Conservation (phyloP, 2,797 vertebrate species). For the Naso thynnoides region DNA sequence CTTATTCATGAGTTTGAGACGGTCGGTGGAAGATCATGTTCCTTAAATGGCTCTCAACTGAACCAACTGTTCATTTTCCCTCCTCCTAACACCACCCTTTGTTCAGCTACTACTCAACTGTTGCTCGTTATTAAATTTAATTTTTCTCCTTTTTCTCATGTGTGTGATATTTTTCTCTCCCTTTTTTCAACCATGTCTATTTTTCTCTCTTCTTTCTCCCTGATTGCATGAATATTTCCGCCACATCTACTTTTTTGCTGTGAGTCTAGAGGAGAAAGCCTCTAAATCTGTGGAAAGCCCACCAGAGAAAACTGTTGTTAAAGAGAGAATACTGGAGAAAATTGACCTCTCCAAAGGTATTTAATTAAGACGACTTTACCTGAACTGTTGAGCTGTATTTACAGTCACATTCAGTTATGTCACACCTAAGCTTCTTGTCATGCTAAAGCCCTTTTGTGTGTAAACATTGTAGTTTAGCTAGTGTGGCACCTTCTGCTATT, state of each 20-base stretch:
- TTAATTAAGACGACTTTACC: background rate
- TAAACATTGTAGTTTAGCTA: conserved; percentile 16
- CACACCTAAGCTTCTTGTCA: background rate
- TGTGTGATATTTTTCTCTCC: background rate
- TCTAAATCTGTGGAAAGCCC: conserved; percentile 87
- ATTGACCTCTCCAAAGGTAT: conserved; percentile 79
- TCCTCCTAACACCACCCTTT: conserved; percentile 31
- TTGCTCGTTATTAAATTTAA: background rate
- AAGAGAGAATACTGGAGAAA: conserved; percentile 80
- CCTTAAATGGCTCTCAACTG: conserved; percentile 52
- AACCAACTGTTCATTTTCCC: conserved; percentile 33
- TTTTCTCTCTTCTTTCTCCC: conserved; percentile 40
- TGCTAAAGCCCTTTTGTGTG: conserved; percentile 28
- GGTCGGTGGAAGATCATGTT: conserved; percentile 78
- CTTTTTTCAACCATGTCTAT: conserved; percentile 3
- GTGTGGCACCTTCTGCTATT: conserved; percentile 41
- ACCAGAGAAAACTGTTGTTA: conserved; percentile 86
- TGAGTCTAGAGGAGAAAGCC: conserved; percentile 86
- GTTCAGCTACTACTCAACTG: conserved; percentile 30
- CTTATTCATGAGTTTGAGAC: conserved; percentile 82
- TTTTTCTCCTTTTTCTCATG: background rate
- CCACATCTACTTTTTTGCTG: conserved; percentile 38
- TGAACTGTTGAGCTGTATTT: conserved; percentile 7
- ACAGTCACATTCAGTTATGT: background rate
- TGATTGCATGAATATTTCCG: conserved; percentile 57